Evolutionary conservation across 2,113 vertebrate species (phyloP), one percentile per base, ranked within the genome.

Genomic region (Ia io): DNA sequence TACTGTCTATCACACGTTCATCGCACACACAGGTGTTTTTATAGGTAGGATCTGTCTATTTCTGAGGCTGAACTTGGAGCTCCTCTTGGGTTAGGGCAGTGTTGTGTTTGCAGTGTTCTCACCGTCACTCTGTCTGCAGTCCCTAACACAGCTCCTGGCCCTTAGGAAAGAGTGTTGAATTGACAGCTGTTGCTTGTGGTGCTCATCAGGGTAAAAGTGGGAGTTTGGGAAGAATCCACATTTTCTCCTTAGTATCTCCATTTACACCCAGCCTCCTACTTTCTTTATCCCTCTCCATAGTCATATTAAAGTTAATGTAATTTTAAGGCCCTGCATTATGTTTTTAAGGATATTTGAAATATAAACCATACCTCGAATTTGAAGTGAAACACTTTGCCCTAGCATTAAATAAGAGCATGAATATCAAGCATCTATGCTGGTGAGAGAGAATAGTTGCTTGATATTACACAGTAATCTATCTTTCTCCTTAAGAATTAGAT

Each of bases 291-390:
- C 25, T 20, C 28, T 76, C 22, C 40, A 23, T 11, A 35, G 28
- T 44, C 69, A 28, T 61, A 69, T 90, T 37, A n/a, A 37, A 59
- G 5, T 56, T 32, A 42, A 65, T 84, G 20, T 56, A n/a, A 74
- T 22, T 37, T 83, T 56, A 90, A 89, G 42, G 22, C n/a, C 42
- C 40, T 25, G 32, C 5, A 23, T 67, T 87, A 74, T 49, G 53
- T 83, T 88, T 73, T 47, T 28, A 32, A 37, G 16, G 35, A 53
- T 83, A 35, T 88, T 83, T 86, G 70, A 70, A 89, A 87, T 88
- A 13, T 42, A 77, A 85, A 25, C 20, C 9, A 53, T 49, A 40
- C 25, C 73, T 85, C 59, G 42, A 93, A 35, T 73, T 53, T 61
- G 25, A 63, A 96, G 83, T 40, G 61, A 92, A 90, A 6, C 35